Evolutionary conservation across 2,888 invertebrate genomes (phyloP), one percentile per base, ranked within the genome.

Genomic region (Lycia hirtaria): DNA sequence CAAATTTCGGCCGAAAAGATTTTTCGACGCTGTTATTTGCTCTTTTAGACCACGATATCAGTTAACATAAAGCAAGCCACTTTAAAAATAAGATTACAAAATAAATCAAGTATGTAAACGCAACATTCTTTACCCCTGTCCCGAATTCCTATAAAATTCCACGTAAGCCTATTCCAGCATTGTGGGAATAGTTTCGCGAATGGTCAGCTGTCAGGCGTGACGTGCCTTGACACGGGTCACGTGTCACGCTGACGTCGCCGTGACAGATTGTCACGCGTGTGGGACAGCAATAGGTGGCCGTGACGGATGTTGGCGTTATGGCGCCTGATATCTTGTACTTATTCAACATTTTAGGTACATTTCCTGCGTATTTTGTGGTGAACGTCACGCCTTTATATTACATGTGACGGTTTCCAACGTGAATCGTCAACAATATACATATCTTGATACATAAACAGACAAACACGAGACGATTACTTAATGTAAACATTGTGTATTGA

Each of bases 111-210:
- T 9, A n/a, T 10, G 10, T 2, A 33, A 28, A 33, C 54, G 49
- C 55, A 6, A 10, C 22, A 57, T 40, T 56, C 14, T 19, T 51
- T 49, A 51, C 61, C 43, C 9, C 37, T 14, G 12, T 12, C 37
- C 41, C 51, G 54, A 64, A 64, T 60, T 53, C 41, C 41, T 59
- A 56, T 47, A 35, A 38, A 45, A 54, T 55, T 41, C 51, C 44
- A 44, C 22, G 26, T 64, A 60, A 62, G 59, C 62, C 54, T 54
- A 53, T 53, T 60, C 53, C 53, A 58, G 59, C 53, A 59, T 65
- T 56, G 57, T 49, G 48, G 51, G 60, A 68, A 69, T 69, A 65
- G 69, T 68, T 69, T 60, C 43, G 35, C 48, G 38, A 54, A 50
- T 37, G 52, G 48, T 57, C 58, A 40, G 32, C 37, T 24, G 50